These are phyloP conservation scores for Triplophysa rosa DNA, from an alignment of 2,113 vertebrate genomes.

Conservation along the genomic window DNA sequence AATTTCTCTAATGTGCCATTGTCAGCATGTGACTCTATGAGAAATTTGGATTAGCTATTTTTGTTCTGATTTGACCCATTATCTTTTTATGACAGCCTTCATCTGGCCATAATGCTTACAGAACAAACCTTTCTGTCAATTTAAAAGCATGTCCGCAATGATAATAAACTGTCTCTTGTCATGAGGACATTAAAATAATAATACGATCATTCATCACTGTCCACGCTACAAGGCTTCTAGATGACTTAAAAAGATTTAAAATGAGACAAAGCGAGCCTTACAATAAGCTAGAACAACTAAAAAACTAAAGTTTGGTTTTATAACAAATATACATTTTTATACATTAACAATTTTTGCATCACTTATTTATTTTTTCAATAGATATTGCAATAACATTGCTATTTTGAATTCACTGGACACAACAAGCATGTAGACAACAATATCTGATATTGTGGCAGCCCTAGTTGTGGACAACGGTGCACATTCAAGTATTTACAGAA, in stretches of 20 bases:
- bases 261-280: too few species aligned
- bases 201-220: conserved; percentile 2
- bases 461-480: too few species aligned
- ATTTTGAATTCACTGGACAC: too few species aligned
- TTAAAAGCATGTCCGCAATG: neutral
- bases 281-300: too few species aligned
- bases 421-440: too few species aligned
- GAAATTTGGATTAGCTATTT: conserved; percentile 44
- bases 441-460: too few species aligned
- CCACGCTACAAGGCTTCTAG: neutral
- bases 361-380: too few species aligned
- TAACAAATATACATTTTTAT: too few species aligned
- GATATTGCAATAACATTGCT: too few species aligned
- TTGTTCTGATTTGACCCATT: conserved; percentile 34
- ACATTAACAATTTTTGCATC: too few species aligned
- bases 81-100: conserved; percentile 24
- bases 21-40: conserved; percentile 28
- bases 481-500: too few species aligned
- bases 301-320: too few species aligned
- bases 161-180: neutral
- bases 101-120: neutral
- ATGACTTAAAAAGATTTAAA: neutral
- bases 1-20: conserved; percentile 30
- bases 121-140: conserved; percentile 23
- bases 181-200: neutral